These are phyloP conservation scores for Leptinotarsa defecta DNA, from an alignment of 1,140 invertebrate genomes.

Conservation along the genomic window DNA sequence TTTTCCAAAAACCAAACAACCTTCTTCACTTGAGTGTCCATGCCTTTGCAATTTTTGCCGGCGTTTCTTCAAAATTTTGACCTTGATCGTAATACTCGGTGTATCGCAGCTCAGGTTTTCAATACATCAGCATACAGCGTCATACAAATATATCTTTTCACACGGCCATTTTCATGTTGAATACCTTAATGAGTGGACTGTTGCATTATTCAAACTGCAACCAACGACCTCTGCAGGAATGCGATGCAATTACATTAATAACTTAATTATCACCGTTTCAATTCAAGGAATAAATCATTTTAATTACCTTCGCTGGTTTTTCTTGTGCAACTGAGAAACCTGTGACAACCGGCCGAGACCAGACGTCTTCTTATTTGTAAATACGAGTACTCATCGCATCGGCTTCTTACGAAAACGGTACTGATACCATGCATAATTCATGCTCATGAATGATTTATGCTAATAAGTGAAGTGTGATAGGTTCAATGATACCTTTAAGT, in stretches of 20 bases:
- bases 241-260: slow-evolving; percentile 4
- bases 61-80: no score
- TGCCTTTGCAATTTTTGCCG: no score
- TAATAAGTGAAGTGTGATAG: not conserved
- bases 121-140: no score
- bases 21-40: no score
- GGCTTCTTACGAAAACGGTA: not conserved
- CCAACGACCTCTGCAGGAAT: slow-evolving; percentile 1
- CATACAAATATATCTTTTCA: no score
- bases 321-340: not conserved
- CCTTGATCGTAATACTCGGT: no score
- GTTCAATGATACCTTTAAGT: not conserved
- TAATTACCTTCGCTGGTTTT: slow-evolving; percentile 2
- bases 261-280: slow-evolving; percentile 13
- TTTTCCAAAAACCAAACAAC: no score
- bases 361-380: not conserved
- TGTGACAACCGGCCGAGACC: not conserved
- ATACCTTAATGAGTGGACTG: no score
- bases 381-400: not conserved
- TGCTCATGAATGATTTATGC: not conserved
- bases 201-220: not conserved
- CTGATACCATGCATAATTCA: not conserved
- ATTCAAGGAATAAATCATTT: slow-evolving; percentile 10
- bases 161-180: no score
- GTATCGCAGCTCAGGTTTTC: no score